These are phyloP conservation scores for Druon quercuslanigerum DNA, from an alignment of 1,140 invertebrate genomes.

Conservation along the genomic window DNA sequence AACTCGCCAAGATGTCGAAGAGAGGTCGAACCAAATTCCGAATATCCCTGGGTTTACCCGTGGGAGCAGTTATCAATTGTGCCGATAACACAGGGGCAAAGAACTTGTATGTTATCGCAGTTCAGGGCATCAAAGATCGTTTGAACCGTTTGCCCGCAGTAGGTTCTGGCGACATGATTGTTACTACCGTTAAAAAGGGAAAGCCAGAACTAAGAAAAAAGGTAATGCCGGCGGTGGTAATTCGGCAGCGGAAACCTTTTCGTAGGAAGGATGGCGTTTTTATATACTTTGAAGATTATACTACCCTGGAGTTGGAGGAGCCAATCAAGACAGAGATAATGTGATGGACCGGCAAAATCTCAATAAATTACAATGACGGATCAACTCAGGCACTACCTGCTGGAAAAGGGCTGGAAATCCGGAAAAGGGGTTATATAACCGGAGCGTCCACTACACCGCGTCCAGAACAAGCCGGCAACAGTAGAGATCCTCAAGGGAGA, in stretches of 20 bases:
- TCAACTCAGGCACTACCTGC: too few species aligned
- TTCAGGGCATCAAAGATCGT: conserved; percentile 97
- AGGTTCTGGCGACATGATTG: conserved; percentile 98
- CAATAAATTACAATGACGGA: too few species aligned
- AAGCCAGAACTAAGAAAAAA: conserved; percentile 99
- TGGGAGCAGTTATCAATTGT: conserved; percentile 99
- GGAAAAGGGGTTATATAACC: too few species aligned
- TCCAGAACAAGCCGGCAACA: too few species aligned
- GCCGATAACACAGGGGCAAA: conserved; percentile 99
- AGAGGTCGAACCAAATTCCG: conserved; percentile 96
- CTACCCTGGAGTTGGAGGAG: too few species aligned
- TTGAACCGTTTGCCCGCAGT: conserved; percentile 98
- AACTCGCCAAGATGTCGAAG: conserved; percentile 76
- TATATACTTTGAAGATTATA: conserved; percentile 99
- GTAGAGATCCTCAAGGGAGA: too few species aligned
- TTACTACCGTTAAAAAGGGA: conserved; percentile 99
- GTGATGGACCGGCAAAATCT: too few species aligned
- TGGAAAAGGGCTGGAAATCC: too few species aligned
- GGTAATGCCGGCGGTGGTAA: conserved; percentile 99
- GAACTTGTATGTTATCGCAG: conserved; percentile 99
- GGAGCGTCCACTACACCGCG: too few species aligned
- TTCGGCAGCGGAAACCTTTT: conserved; percentile 98
- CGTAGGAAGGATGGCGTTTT: conserved; percentile 99
- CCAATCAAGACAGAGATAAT: too few species aligned
- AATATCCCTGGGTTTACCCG: conserved; percentile 98